These are phyloP conservation scores for Mythimna ferrago DNA, from an alignment of 2,888 invertebrate genomes.

Conservation along the genomic window DNA sequence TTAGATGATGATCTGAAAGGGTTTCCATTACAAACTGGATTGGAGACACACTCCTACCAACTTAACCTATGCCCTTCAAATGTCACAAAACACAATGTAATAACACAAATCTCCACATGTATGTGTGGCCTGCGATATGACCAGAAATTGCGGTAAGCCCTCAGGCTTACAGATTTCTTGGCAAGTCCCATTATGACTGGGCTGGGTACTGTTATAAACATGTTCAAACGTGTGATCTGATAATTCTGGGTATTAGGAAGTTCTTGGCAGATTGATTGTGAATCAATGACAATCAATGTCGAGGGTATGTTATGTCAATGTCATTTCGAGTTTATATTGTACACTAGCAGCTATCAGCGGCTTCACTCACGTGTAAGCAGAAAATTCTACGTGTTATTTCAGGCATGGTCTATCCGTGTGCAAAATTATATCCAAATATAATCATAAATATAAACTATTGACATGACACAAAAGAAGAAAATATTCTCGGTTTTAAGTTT, in stretches of 20 bases:
- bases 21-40: neutral
- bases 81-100: slow-evolving; percentile 37
- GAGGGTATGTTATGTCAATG: slow-evolving; percentile 19
- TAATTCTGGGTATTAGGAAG: slow-evolving; percentile 23
- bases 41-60: neutral
- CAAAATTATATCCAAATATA: no score
- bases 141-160: slow-evolving; percentile 33
- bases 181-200: slow-evolving; percentile 29
- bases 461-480: no score
- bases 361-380: no score
- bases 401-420: no score
- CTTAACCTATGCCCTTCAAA: slow-evolving; percentile 34
- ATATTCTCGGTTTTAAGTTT: no score
- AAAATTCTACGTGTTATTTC: no score
- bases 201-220: slow-evolving; percentile 36
- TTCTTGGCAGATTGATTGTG: slow-evolving; percentile 26
- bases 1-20: no score
- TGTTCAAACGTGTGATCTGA: slow-evolving; percentile 40
- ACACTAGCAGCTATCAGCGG: no score
- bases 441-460: no score
- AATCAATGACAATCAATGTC: slow-evolving; percentile 44
- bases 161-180: slow-evolving; percentile 38
- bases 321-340: slow-evolving; percentile 9
- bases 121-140: slow-evolving; percentile 31
- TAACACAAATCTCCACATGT: neutral